phyloP scores from a whole-genome alignment of 1,140 invertebrate genomes.

The Orussus abietinus region DNA sequence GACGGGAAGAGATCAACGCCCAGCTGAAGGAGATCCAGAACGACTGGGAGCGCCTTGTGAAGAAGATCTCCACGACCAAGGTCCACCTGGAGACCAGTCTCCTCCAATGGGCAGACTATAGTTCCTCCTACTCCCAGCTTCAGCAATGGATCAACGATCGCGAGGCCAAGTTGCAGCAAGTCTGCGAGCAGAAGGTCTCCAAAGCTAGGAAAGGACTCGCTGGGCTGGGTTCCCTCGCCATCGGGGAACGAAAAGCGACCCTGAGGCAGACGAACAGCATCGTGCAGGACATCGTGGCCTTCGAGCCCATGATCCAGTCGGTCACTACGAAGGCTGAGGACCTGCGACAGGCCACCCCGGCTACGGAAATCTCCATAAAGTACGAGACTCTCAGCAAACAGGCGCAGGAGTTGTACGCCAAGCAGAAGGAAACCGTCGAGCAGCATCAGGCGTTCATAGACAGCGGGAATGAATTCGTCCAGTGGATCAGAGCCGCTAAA shows the following conservation, averaged over 20 bases:
- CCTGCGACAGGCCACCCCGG: constrained; percentile 78
- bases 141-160: constrained; percentile 94
- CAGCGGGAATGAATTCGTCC: constrained; percentile 83
- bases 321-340: constrained; percentile 88
- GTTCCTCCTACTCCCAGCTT: constrained; percentile 83
- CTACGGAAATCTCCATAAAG: constrained; percentile 84
- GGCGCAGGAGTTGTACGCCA: constrained; percentile 85
- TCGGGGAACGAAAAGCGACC: constrained; percentile 82
- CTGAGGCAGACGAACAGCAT: constrained; percentile 89
- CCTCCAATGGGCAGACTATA: constrained; percentile 94
- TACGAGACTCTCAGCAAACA: constrained; percentile 87
- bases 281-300: constrained; percentile 90
- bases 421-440: constrained; percentile 85
- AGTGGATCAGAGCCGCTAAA: constrained; percentile 85
- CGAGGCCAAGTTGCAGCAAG: constrained; percentile 90
- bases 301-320: constrained; percentile 93
- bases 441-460: constrained; percentile 88
- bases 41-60: constrained; percentile 88
- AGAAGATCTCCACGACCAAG: constrained; percentile 89
- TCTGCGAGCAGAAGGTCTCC: constrained; percentile 80
- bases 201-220: constrained; percentile 71
- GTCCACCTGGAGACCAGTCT: constrained; percentile 88
- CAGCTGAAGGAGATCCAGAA: constrained; percentile 88
- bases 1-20: constrained; percentile 80
- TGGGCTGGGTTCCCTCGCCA: constrained; percentile 72